phyloP scores from a whole-genome alignment of 1,140 invertebrate genomes.

The Theocolax elegans region DNA sequence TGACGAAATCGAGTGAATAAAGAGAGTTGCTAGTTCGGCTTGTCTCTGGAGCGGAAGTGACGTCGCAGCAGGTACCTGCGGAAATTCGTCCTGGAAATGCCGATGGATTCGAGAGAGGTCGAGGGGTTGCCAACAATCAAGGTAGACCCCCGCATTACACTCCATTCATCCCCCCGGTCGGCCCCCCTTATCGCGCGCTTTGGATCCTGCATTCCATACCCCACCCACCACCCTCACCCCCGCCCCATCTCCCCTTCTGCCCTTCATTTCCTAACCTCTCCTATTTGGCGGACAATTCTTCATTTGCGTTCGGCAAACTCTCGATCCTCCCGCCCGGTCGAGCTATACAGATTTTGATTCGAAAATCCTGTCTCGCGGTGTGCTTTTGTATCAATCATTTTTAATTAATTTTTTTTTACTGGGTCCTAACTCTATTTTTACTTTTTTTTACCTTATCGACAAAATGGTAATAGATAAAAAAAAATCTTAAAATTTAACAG shows the following conservation, averaged over 20 bases:
- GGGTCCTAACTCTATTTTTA: too few relatives aligned
- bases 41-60: conserved; percentile 61
- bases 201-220: too few relatives aligned
- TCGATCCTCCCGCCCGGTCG: not conserved
- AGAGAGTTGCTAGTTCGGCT: conserved; percentile 27
- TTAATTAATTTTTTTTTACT: too few relatives aligned
- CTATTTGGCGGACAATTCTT: conserved; percentile 67
- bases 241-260: conserved; percentile 2
- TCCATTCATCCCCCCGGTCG: conserved; percentile 61
- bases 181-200: conserved; percentile 48
- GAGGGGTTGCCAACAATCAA: conserved; percentile 65
- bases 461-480: too few relatives aligned
- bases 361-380: not conserved
- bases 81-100: conserved; percentile 64
- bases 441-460: too few relatives aligned
- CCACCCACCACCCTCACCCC: conserved; percentile 24
- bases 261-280: conserved; percentile 2
- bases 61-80: conserved; percentile 55
- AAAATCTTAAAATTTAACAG: too few relatives aligned
- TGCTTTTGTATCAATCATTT: too few relatives aligned
- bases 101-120: conserved; percentile 59
- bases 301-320: conserved; percentile 66
- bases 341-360: not conserved
- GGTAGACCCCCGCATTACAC: conserved; percentile 65
- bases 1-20: not conserved